Percentiles rank a stretch among this genome's conserved stretches.
Conservation (phyloP, 92 coral and sea anemone species). For the Phymanthus crucifer region DNA sequence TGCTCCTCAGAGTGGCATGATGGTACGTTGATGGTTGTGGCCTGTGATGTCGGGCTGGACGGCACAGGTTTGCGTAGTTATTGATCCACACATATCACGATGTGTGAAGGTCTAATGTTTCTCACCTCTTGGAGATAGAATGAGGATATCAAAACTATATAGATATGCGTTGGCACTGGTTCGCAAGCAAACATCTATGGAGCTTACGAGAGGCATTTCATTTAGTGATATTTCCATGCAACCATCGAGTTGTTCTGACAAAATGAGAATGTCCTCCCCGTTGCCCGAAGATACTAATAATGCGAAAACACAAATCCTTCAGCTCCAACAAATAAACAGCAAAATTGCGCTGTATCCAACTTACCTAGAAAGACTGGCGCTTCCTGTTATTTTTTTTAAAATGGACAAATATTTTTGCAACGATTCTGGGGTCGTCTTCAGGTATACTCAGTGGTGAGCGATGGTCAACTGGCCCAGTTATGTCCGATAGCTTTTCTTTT, state of each 20-base stretch:
- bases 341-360: constrained; percentile 1
- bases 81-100: not conserved
- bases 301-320: constrained; percentile 51
- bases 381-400: not conserved
- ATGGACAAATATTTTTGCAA: not conserved
- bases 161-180: constrained; percentile 39
- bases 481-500: constrained; percentile 35
- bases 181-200: constrained; percentile 94
- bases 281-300: constrained; percentile 72
- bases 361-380: not conserved
- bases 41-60: too few species aligned
- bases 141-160: constrained; percentile 23
- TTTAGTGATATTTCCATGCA: constrained; percentile 77
- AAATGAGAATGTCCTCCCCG: constrained; percentile 41
- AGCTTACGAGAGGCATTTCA: constrained; percentile 66
- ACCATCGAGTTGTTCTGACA: constrained; percentile 59
- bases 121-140: constrained; percentile 4
- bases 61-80: not conserved
- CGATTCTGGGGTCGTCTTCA: not conserved
- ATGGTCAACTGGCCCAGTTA: constrained; percentile 28
- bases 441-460: not conserved
- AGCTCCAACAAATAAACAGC: constrained; percentile 34
- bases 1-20: not conserved
- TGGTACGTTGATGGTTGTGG: not conserved
- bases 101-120: not conserved